Conservation (phyloP, 2,888 invertebrate species). For the Gandaritis pyraliata region DNA sequence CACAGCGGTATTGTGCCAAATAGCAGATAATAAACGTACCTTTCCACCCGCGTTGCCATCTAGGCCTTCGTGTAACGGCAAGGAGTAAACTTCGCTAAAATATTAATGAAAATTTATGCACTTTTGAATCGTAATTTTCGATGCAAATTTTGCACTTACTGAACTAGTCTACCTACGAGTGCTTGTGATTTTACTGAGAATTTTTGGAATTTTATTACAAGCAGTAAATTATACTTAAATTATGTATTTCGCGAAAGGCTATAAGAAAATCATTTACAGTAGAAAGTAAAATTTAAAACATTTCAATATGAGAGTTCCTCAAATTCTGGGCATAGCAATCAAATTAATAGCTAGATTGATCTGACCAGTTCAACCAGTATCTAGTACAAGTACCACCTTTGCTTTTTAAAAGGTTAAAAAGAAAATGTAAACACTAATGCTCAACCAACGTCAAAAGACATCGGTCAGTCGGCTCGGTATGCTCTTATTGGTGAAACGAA, state of each 20-base stretch:
- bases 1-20: conserved; percentile 58
- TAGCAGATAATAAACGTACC: conserved; percentile 59
- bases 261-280: neutral
- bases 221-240: neutral
- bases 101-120: conserved; percentile 38
- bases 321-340: neutral
- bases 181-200: conserved; percentile 1
- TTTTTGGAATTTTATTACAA: neutral
- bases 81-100: conserved; percentile 52
- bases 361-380: neutral
- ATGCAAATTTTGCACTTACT: conserved; percentile 13
- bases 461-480: neutral
- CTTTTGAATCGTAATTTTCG: conserved; percentile 26
- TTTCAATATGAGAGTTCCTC: too few species aligned
- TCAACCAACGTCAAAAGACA: too few species aligned
- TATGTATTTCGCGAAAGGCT: neutral
- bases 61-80: conserved; percentile 66
- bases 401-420: neutral
- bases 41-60: conserved; percentile 70
- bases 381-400: neutral
- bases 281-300: neutral
- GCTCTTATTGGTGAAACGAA: conserved; percentile 16
- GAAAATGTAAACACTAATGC: too few species aligned
- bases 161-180: neutral
- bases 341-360: neutral